Percentiles rank a stretch among this genome's conserved stretches.
These are phyloP conservation scores for Leptura quadrifasciata DNA, from an alignment of 2,888 invertebrate genomes.

Conservation along the genomic window DNA sequence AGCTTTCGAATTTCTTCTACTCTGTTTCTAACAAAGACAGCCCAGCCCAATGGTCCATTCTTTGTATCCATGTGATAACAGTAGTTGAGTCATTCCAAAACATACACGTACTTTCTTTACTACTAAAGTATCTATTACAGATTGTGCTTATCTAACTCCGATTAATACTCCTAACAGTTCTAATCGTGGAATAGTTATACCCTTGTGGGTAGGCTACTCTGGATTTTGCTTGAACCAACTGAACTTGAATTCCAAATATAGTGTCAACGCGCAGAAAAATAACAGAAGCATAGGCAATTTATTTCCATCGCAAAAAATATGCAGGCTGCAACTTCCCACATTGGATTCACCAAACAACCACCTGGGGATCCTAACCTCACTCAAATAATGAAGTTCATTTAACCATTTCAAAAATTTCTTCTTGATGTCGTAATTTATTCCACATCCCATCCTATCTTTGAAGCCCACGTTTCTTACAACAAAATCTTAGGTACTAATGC, in stretches of 20 bases:
- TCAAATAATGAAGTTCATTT: not conserved
- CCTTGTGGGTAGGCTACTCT: not conserved
- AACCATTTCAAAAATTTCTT: too few relatives aligned
- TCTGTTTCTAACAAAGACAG: not conserved
- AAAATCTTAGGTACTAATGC: too few relatives aligned
- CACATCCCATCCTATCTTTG: too few relatives aligned
- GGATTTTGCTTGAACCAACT: constrained; percentile 29
- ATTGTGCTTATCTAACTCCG: not conserved
- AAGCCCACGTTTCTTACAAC: too few relatives aligned
- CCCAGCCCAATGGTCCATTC: not conserved
- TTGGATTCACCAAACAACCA: not conserved
- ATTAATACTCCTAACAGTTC: not conserved
- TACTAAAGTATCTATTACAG: not conserved
- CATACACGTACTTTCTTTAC: not conserved
- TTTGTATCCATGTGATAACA: not conserved
- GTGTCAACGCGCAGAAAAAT: constrained; percentile 26
- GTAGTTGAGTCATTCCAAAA: constrained; percentile 3
- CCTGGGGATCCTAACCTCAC: constrained; percentile 17
- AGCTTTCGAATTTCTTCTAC: not conserved
- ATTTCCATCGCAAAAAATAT: constrained; percentile 24
- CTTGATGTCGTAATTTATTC: too few relatives aligned
- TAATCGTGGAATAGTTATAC: not conserved
- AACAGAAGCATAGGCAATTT: constrained; percentile 10
- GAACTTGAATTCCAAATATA: constrained; percentile 1
- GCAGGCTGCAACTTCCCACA: not conserved